Base-by-base conservation (phyloP, 2,113 vertebrate species). In the Neolamprologus tretocephalus region DNA sequence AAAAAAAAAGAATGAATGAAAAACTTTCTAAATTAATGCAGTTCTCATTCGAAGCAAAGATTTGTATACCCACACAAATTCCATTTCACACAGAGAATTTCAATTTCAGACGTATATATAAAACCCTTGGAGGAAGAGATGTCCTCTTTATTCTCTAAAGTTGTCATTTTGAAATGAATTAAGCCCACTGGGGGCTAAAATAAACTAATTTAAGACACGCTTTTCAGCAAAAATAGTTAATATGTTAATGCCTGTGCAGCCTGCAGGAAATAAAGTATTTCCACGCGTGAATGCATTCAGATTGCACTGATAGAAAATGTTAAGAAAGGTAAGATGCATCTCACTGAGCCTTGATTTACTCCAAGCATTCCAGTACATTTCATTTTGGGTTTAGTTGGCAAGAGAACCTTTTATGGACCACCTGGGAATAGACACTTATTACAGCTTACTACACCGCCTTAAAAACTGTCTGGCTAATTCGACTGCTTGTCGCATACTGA, bases 211-310 rank as follows among this genome's bases (percentile, higher is more conserved):
- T 58, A 78, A 61, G 54, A 63, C 19, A 23, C 9, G 73, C 37
- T 28, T 81, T 73, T 45, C 55, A 40, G 80, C 58, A 73, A 37
- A 51, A 78, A 78, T 31, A 51, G 73, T 51, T 78, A 78, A 31
- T 78, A 78, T 78, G 73, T 51, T 78, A 51, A 90, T 92, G n/a
- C 71, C 3, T 68, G 79, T 40, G 85, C 86, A 92, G 86, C 81
- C 86, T 58, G 37, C 61, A 81, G 85, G 57, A 66, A 75, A 83
- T 35, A 86, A 86, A 84, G 73, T 31, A 33, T 51, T 66, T 79
- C 78, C 66, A 81, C 80, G 82, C 42, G 33, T 49, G 61, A 82
- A 33, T 23, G 26, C 23, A 26, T 63, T 66, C n/a, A 51, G 54
- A 85, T 86, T 80, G 84, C 88, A 85, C 21, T 86, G 57, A 87